Percentiles rank a stretch among this genome's conserved stretches.
These are phyloP conservation scores for Ceuthmochares aereus DNA, from an alignment of 2,113 vertebrate genomes.

Conservation along the genomic window DNA sequence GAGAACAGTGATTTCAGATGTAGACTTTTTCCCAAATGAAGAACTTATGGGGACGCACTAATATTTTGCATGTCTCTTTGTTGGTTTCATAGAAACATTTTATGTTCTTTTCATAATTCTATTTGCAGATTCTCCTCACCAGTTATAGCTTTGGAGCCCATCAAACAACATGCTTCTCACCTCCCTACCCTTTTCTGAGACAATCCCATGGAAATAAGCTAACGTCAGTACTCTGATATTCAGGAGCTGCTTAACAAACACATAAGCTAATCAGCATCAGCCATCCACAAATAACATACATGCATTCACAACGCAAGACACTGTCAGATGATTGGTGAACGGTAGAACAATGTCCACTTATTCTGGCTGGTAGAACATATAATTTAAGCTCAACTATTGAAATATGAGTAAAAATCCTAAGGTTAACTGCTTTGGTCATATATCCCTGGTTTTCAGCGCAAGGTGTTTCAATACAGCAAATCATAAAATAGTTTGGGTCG, in stretches of 20 bases:
- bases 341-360: neutral
- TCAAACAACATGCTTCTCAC: neutral
- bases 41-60: neutral
- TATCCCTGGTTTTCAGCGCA: neutral
- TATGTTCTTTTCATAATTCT: neutral
- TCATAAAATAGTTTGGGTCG: no score
- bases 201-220: neutral
- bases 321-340: neutral
- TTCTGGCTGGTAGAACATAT: neutral
- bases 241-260: neutral
- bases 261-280: neutral
- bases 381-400: neutral
- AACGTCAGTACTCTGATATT: neutral
- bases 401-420: neutral
- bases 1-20: neutral
- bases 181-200: neutral
- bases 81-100: neutral
- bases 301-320: neutral
- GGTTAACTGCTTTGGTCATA: neutral
- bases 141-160: neutral
- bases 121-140: neutral
- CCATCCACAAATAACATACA: neutral
- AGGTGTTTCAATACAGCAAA: neutral
- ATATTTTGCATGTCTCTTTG: neutral
- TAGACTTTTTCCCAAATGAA: neutral